A percentile compares a stretch with the other conserved stretches of the same genome.
Conservation (phyloP, 1,140 invertebrate species). For the Drosophila navojoa region DNA sequence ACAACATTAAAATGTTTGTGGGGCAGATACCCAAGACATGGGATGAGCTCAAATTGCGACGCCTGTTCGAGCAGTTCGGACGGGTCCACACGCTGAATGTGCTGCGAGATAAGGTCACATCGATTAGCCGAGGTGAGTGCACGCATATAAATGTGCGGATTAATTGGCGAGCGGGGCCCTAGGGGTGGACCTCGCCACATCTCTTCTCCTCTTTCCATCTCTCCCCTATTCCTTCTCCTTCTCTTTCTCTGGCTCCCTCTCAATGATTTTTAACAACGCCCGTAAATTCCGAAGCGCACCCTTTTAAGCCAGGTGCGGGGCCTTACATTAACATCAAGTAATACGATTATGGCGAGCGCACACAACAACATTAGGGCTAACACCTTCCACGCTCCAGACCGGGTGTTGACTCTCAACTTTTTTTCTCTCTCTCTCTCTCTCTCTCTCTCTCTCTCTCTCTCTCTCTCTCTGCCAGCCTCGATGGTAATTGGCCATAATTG, state of each 20-base stretch:
- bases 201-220: too few species aligned
- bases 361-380: slow-evolving; percentile 61
- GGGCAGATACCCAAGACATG: slow-evolving; percentile 98
- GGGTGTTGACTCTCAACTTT: slow-evolving; percentile 44
- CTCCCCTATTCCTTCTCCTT: too few species aligned
- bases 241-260: slow-evolving; percentile 3
- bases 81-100: slow-evolving; percentile 98
- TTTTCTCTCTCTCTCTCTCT: slow-evolving; percentile 33
- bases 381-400: slow-evolving; percentile 15
- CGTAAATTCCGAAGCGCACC: slow-evolving; percentile 57
- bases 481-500: slow-evolving; percentile 65
- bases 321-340: slow-evolving; percentile 57
- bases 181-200: too few species aligned
- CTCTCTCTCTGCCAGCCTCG: slow-evolving; percentile 45
- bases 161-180: slow-evolving; percentile 14
- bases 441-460: too few species aligned
- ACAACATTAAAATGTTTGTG: slow-evolving; percentile 99
- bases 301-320: slow-evolving; percentile 13
- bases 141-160: slow-evolving; percentile 72
- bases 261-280: slow-evolving; percentile 77
- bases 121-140: slow-evolving; percentile 95
- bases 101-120: slow-evolving; percentile 97
- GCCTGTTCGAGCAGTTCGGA: slow-evolving; percentile 98
- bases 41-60: slow-evolving; percentile 97
- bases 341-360: slow-evolving; percentile 71